These are phyloP conservation scores for Trididemnum miniatum DNA, from an alignment of 23 tunicate genomes.

Conservation along the genomic window DNA sequence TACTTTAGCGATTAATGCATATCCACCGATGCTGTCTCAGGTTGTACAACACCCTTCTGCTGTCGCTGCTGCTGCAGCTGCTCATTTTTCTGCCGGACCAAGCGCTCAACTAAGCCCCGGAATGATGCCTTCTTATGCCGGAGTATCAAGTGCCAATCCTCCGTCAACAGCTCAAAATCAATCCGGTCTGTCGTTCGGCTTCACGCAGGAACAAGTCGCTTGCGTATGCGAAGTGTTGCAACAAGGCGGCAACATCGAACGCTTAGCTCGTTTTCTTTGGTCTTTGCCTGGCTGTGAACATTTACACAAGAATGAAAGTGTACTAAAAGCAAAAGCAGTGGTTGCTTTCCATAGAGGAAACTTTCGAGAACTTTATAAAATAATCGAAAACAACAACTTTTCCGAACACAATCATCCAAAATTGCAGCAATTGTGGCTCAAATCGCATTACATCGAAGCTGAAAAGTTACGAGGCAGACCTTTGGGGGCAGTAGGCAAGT, in stretches of 20 bases:
- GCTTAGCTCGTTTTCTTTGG: constrained; percentile 90
- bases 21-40: constrained; percentile 87
- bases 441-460: constrained; percentile 94
- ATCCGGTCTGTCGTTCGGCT: constrained; percentile 82
- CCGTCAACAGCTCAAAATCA: constrained; percentile 61
- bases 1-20: constrained; percentile 87
- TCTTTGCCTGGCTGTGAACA: constrained; percentile 93
- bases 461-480: constrained; percentile 91
- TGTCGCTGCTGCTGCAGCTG: constrained; percentile 85
- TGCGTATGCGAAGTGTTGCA: constrained; percentile 96
- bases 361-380: constrained; percentile 88
- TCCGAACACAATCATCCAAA: constrained; percentile 90
- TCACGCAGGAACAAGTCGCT: constrained; percentile 94
- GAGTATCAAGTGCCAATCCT: constrained; percentile 67
- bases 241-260: constrained; percentile 91
- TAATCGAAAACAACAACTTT: constrained; percentile 86
- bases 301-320: constrained; percentile 94
- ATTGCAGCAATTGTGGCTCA: constrained; percentile 93
- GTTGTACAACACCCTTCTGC: constrained; percentile 87
- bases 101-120: constrained; percentile 65
- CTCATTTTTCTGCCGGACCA: constrained; percentile 81
- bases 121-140: constrained; percentile 81
- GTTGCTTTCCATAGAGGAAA: constrained; percentile 98
- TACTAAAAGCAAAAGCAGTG: constrained; percentile 95
- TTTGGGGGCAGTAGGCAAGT: constrained; percentile 97